A percentile compares a stretch with the other conserved stretches of the same genome.
Evolutionary conservation across 2,797 vertebrate species (phyloP).

Genomic region (Rousettus madagascariensis): DNA sequence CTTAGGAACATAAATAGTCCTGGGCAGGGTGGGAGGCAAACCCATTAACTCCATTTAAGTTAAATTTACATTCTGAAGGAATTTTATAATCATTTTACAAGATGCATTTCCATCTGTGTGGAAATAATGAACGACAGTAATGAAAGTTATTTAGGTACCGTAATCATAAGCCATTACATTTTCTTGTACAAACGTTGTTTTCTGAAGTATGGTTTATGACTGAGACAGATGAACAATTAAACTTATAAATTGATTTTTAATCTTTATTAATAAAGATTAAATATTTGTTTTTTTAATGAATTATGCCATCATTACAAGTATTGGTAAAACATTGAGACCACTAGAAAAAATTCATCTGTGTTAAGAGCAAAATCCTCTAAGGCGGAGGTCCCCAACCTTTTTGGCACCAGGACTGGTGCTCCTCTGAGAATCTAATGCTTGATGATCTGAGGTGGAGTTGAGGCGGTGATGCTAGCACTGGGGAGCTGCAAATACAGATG

Average conservation of each 20-base stretch:
- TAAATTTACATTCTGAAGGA: slow-evolving; percentile 30
- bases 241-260: background rate
- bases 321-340: background rate
- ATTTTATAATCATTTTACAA: background rate
- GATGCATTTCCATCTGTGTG: background rate
- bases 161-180: background rate
- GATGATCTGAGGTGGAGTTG: too few species aligned
- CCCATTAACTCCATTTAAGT: background rate
- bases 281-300: background rate
- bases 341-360: background rate
- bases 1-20: background rate
- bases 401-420: too few species aligned
- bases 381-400: too few species aligned
- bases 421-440: too few species aligned
- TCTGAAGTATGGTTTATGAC: background rate
- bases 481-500: too few species aligned
- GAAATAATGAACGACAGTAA: background rate
- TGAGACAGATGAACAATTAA: background rate
- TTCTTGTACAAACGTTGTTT: background rate
- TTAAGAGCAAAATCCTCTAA: background rate
- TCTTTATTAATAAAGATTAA: background rate
- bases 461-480: too few species aligned
- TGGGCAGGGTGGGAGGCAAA: background rate
- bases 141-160: slow-evolving; percentile 7
- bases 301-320: background rate